Percentiles rank a stretch among this genome's conserved stretches.
Conservation (phyloP, 1,140 invertebrate genomes). For the Asbolus verrucosus region DNA sequence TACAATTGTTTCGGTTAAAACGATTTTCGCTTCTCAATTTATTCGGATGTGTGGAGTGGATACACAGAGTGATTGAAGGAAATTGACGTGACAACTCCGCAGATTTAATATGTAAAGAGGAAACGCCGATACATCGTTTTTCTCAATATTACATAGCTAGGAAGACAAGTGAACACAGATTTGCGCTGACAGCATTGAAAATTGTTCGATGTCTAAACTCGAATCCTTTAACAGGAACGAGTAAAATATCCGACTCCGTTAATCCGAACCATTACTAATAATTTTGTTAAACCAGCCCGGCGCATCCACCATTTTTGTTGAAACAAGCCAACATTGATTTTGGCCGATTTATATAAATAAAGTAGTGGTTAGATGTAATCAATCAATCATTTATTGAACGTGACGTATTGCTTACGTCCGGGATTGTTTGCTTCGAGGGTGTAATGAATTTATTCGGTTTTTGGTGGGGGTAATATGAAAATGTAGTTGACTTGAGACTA, state of each 20-base stretch:
- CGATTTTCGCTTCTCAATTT: background rate
- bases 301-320: slow-evolving; percentile 16
- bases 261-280: slow-evolving; percentile 19
- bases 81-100: slow-evolving; percentile 41
- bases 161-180: slow-evolving; percentile 42
- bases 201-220: slow-evolving; percentile 38
- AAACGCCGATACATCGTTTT: slow-evolving; percentile 41
- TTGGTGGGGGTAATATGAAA: slow-evolving; percentile 22
- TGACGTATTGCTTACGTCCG: background rate
- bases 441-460: slow-evolving; percentile 31
- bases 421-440: background rate
- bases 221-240: slow-evolving; percentile 30
- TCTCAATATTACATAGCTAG: slow-evolving; percentile 43
- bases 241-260: slow-evolving; percentile 6
- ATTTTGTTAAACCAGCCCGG: slow-evolving; percentile 6
- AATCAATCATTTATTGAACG: slow-evolving; percentile 5
- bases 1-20: background rate
- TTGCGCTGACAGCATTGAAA: slow-evolving; percentile 43
- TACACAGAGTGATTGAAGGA: slow-evolving; percentile 2
- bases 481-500: slow-evolving; percentile 32
- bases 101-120: slow-evolving; percentile 44
- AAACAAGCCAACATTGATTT: background rate
- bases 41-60: background rate
- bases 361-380: background rate
- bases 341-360: background rate